A percentile compares a stretch with the other conserved stretches of the same genome.
Conservation (phyloP, 2,888 invertebrate species). For the Oxycera nigricornis region DNA sequence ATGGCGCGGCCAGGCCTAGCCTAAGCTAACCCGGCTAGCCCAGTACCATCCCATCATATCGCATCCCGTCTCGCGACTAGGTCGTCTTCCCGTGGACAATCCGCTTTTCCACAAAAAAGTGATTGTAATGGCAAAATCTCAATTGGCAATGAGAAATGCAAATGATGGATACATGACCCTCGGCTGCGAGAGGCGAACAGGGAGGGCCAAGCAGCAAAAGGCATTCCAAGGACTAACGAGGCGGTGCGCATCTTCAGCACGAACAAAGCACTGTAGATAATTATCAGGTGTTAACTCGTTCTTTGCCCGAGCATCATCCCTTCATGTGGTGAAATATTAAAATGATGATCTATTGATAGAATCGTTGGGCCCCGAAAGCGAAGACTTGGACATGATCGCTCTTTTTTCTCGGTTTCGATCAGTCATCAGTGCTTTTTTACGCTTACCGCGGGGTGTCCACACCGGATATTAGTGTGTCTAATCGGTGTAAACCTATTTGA, state of each 20-base stretch:
- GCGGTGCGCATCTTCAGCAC: background rate
- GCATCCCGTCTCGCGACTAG: background rate
- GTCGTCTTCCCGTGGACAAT: background rate
- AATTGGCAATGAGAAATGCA: constrained; percentile 21
- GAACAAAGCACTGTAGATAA: constrained; percentile 1
- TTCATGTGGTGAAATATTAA: constrained; percentile 33
- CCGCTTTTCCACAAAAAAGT: background rate
- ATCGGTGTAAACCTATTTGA: too few relatives aligned
- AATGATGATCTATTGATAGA: constrained; percentile 34
- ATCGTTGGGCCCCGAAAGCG: background rate
- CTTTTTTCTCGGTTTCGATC: background rate
- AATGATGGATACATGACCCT: constrained; percentile 16
- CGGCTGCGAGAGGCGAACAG: background rate
- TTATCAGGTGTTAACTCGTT: constrained; percentile 35
- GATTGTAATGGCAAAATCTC: constrained; percentile 11
- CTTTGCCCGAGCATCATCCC: constrained; percentile 1
- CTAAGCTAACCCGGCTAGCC: background rate
- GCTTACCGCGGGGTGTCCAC: background rate
- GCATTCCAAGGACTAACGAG: constrained; percentile 13
- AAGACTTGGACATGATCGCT: background rate
- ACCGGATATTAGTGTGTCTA: constrained; percentile 21
- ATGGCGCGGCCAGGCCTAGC: constrained; percentile 20
- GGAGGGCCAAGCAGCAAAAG: background rate
- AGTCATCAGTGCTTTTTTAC: background rate
- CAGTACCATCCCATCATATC: too few relatives aligned